These are phyloP conservation scores for Nycteola revayana DNA, from an alignment of 2,888 invertebrate genomes.

Conservation along the genomic window DNA sequence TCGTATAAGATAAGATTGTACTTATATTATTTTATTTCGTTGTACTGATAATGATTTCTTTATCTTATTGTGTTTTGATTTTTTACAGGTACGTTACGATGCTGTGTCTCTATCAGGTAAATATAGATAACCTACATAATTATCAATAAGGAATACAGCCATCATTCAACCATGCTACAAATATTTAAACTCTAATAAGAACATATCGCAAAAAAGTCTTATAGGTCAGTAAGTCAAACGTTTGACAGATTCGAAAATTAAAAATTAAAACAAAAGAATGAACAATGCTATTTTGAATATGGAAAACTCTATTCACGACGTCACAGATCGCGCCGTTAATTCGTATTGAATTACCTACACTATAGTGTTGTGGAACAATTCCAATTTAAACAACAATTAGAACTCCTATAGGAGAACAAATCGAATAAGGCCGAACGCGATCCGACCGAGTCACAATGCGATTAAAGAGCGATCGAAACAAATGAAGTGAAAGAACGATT, in stretches of 20 bases:
- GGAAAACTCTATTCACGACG: conserved; percentile 32
- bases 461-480: conserved; percentile 57
- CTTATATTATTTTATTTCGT: conserved; percentile 53
- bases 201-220: too few species aligned
- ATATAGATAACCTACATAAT: conserved; percentile 36
- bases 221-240: too few species aligned
- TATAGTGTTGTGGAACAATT: conserved; percentile 57
- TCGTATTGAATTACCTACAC: conserved; percentile 79
- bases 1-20: conserved; percentile 49
- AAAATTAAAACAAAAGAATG: conserved; percentile 15
- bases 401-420: conserved; percentile 42
- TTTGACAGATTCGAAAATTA: conserved; percentile 26
- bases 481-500: conserved; percentile 79
- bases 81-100: conserved; percentile 67
- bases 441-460: conserved; percentile 52
- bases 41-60: conserved; percentile 39
- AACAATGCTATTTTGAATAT: conserved; percentile 17
- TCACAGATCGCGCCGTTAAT: conserved; percentile 68
- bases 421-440: conserved; percentile 60
- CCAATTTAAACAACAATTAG: conserved; percentile 51
- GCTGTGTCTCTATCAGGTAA: conserved; percentile 68
- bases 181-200: too few species aligned
- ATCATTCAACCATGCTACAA: neutral
- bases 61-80: conserved; percentile 36
- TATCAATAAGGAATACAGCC: conserved; percentile 15